A percentile compares a stretch with the other conserved stretches of the same genome.
phyloP scores from a whole-genome alignment of 2,888 invertebrate genomes.

The Eupithecia dodoneata region DNA sequence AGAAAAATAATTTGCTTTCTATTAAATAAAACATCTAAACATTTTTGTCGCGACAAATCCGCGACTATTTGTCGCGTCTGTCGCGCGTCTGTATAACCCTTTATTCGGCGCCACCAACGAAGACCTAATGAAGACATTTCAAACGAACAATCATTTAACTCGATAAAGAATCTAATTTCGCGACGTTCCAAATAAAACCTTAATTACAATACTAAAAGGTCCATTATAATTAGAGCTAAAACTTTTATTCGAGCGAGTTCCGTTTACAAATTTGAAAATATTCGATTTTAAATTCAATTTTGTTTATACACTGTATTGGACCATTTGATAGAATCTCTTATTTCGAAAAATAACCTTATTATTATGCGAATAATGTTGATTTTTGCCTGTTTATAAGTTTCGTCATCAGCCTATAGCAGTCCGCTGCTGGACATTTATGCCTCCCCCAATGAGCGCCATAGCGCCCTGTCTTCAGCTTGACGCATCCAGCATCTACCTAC shows the following conservation, averaged over 20 bases:
- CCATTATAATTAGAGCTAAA: constrained; percentile 17
- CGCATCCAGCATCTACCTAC: too few relatives aligned
- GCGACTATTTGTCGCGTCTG: not conserved
- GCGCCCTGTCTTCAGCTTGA: too few relatives aligned
- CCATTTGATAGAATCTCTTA: not conserved
- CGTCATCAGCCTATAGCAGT: too few relatives aligned
- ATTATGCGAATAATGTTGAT: not conserved
- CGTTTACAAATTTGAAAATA: constrained; percentile 21
- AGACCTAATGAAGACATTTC: constrained; percentile 74
- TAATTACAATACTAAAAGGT: constrained; percentile 22
- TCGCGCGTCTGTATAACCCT: not conserved
- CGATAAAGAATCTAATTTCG: constrained; percentile 54
- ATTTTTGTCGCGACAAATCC: not conserved
- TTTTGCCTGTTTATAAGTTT: not conserved
- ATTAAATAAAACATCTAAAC: too few relatives aligned
- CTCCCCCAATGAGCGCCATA: too few relatives aligned
- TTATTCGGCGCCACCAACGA: constrained; percentile 67
- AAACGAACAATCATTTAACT: constrained; percentile 61
- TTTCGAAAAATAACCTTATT: not conserved
- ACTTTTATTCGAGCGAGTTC: constrained; percentile 10
- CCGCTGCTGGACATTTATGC: too few relatives aligned
- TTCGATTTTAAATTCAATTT: constrained; percentile 35
- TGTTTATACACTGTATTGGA: constrained; percentile 3
- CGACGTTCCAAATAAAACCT: constrained; percentile 27
- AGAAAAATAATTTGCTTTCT: too few relatives aligned